Evolutionary conservation across 30 jellyfish, hydroid and myxozoan species (phyloP), one percentile per base, ranked within the genome.

Genomic region (Morbakka virulenta): DNA sequence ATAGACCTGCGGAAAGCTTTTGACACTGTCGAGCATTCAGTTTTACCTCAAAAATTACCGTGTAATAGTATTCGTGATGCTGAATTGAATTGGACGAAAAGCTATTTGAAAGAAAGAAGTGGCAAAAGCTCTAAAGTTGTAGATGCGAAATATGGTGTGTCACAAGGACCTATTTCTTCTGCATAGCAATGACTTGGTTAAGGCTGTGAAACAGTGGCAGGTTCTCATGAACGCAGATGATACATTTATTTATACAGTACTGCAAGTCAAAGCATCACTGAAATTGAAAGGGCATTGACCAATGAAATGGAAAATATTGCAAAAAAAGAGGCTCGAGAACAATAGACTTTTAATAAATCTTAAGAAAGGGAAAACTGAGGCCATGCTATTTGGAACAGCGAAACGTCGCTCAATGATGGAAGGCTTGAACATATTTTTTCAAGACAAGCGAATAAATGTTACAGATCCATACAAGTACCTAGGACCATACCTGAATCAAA

Each of bases 1-100:
- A 68, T 69, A n/a, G 93, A 69, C 86, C 81, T 81, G 80, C 79
- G 81, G 53, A 81, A 81, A 70, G 86, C 93, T 34, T 81, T 81
- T 57, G 86, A 81, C 73, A 68, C 93, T 35, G 93, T 81, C 50
- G 93, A 81, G 11, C 93, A 68, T 64, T n/a, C 73, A 2, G 22
- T 57, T 24, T 24, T 57, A 41, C 57, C 17, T 41, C 57, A 41
- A 50, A 68, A 80, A 48, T 70, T 80, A 23, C 72, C 92, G 23
- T 69, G 12, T 25, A 49, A 80, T 51, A 78, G 92, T 67, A 80
- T 67, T 79, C 21, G 32, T 31, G 83, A 50, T 41, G 28, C 75
- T 64, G 89, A 77, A 31, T 62, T 21, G 0, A 53, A 22, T 28
- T 77, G 89, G 89, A 62, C 61, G 12, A 69, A 68, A 68, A 67